Percentiles rank a stretch among this genome's conserved stretches.
These are phyloP conservation scores for Ctenochaetus hawaiiensis DNA, from an alignment of 2,797 vertebrate genomes.

Conservation along the genomic window DNA sequence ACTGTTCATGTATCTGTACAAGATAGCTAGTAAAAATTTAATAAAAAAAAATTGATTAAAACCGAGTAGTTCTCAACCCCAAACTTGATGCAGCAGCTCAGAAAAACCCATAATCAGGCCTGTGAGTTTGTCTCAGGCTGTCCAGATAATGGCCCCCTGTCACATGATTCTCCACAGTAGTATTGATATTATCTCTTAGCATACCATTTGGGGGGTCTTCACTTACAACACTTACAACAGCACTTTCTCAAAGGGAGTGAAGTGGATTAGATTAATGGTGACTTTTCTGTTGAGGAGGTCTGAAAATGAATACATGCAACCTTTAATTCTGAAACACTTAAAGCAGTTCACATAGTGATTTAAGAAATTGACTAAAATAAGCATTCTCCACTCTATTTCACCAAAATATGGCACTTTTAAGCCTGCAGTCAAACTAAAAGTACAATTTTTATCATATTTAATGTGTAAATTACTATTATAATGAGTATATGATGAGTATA, in stretches of 20 bases:
- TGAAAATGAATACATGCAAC: slow-evolving; percentile 26
- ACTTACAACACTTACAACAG: slow-evolving; percentile 54
- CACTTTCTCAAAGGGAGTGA: slow-evolving; percentile 27
- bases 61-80: slow-evolving; percentile 5
- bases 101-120: slow-evolving; percentile 44
- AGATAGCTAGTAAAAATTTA: background rate
- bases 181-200: slow-evolving; percentile 52
- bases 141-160: slow-evolving; percentile 67
- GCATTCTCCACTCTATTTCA: background rate
- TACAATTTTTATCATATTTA: background rate
- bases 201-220: slow-evolving; percentile 50
- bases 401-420: background rate
- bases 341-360: background rate
- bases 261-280: slow-evolving; percentile 52
- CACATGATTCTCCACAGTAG: slow-evolving; percentile 49
- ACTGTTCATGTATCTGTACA: background rate
- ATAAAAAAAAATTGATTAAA: slow-evolving; percentile 14
- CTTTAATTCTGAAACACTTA: slow-evolving; percentile 19
- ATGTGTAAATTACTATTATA: slow-evolving; percentile 6
- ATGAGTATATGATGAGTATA: slow-evolving; percentile 1
- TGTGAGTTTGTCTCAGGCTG: slow-evolving; percentile 42
- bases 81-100: slow-evolving; percentile 25
- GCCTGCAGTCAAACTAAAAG: background rate
- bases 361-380: slow-evolving; percentile 7
- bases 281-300: slow-evolving; percentile 27